Percentiles rank a stretch among this genome's conserved stretches.
Conservation (phyloP, 2,113 vertebrate genomes). For the Nestor notabilis region DNA sequence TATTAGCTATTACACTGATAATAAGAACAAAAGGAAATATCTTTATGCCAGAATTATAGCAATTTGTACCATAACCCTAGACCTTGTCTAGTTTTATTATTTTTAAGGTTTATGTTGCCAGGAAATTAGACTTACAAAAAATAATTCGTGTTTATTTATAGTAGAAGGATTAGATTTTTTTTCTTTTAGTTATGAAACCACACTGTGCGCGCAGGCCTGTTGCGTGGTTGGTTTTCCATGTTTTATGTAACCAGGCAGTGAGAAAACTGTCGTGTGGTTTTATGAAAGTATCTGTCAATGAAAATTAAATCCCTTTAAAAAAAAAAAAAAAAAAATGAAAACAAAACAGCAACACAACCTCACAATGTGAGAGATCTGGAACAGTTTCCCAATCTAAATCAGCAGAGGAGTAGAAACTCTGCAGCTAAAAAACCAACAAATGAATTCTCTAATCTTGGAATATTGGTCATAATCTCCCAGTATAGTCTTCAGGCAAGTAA, state of each 20-base stretch:
- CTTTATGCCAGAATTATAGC: background rate
- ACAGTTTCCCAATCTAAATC: background rate
- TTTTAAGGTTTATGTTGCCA: background rate
- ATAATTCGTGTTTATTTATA: background rate
- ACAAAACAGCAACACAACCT: background rate
- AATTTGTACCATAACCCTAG: background rate
- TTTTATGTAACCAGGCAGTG: background rate
- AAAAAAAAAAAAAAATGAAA: background rate
- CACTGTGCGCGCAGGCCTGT: background rate
- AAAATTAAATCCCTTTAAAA: background rate
- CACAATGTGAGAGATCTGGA: background rate
- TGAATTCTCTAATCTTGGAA: slow-evolving; percentile 2
- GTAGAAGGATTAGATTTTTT: background rate
- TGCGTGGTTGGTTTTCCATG: background rate
- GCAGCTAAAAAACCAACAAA: background rate
- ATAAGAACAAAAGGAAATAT: background rate
- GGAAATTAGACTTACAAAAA: background rate
- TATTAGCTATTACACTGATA: background rate
- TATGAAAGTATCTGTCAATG: background rate
- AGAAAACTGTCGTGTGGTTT: background rate
- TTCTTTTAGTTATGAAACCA: background rate
- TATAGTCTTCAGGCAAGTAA: background rate
- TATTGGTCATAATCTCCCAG: background rate
- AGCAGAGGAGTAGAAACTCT: slow-evolving; percentile 1
- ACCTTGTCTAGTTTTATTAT: background rate